Base-by-base conservation (phyloP, 2,888 invertebrate species). In the Aethes cnicana region DNA sequence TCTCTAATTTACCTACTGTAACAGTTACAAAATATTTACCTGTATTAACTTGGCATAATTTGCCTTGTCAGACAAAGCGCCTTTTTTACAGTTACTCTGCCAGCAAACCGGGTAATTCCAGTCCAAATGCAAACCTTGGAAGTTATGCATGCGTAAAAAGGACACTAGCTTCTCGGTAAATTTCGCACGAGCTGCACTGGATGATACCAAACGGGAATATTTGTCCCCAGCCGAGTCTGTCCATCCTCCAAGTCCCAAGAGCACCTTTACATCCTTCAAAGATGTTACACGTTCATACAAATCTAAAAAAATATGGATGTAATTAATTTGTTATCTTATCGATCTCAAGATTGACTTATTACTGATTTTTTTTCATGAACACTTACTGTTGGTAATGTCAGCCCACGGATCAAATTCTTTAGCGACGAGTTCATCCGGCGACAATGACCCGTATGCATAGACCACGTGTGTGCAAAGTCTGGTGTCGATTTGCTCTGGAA, bases 91-190 rank as follows among this genome's bases (percentile, higher is more conserved):
- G 72, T 96, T 94, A 61, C 96, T 96, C 73, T 97, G 97, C 96
- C 97, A 97, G 68, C 97, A 97, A 55, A 94, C 95, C 0, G 98
- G 98, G 74, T 98, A 98, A 72, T 97, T 97, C 98, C 98, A 98
- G 68, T 98, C 98, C 16, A 98, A 75, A 66, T 97, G 97, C 0
- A 98, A 83, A 3, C 98, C 98, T 57, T 94, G 92, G 72, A 98
- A 98, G 30, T 94, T 93, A 69, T 96, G 91, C 57, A 91, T 91
- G 9, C 92, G 90, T 23, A 97, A 77, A 74, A 96, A 97, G 12
- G 92, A 91, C 1, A 95, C 91, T 0, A 93, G 90, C 47, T 93
- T 92, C 1, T 92, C 84, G 2, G 94, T 92, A 68, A 97, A 97
- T 39, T 93, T 92, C 20, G 92, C 84, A 8, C 96, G 91, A 3